Conservation (phyloP, 2,797 vertebrate genomes). For the Brachyrhaphis roseni region DNA sequence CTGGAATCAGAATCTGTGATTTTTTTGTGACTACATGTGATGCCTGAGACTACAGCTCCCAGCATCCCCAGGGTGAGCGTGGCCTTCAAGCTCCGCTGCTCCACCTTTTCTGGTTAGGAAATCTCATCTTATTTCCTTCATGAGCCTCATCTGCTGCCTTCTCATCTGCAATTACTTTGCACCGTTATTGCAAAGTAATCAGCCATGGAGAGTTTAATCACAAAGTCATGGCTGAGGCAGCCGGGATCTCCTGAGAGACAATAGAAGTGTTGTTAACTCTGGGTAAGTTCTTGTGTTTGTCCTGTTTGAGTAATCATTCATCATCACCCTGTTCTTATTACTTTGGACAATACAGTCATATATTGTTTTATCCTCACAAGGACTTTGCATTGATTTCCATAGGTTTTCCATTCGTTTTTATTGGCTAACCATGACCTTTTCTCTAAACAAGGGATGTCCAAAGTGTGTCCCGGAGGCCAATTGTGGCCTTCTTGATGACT, state of each 20-base stretch:
- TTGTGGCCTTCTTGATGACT: too few relatives aligned
- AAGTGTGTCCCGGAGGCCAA: too few relatives aligned
- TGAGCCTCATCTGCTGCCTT: background rate
- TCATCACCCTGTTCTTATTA: background rate
- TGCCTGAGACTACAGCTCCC: background rate
- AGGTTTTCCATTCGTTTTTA: too few relatives aligned
- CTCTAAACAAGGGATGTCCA: too few relatives aligned
- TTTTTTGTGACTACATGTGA: background rate
- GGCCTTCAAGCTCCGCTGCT: background rate
- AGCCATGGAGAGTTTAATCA: background rate
- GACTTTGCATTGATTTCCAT: too few relatives aligned
- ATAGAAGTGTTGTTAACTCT: background rate
- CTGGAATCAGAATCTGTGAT: background rate
- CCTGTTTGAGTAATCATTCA: background rate
- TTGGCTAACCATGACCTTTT: too few relatives aligned
- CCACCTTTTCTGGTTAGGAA: background rate
- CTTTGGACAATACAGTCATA: background rate
- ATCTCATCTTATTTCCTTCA: background rate
- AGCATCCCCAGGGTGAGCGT: background rate
- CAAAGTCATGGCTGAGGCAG: background rate
- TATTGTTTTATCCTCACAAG: too few relatives aligned
- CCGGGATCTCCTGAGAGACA: background rate
- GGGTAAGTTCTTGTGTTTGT: background rate
- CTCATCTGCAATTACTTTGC: too few relatives aligned
- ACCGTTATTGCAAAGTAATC: conserved; percentile 3